These are phyloP conservation scores for Cataglyphis rosenhaueri DNA, from an alignment of 2,888 invertebrate genomes.

Conservation along the genomic window DNA sequence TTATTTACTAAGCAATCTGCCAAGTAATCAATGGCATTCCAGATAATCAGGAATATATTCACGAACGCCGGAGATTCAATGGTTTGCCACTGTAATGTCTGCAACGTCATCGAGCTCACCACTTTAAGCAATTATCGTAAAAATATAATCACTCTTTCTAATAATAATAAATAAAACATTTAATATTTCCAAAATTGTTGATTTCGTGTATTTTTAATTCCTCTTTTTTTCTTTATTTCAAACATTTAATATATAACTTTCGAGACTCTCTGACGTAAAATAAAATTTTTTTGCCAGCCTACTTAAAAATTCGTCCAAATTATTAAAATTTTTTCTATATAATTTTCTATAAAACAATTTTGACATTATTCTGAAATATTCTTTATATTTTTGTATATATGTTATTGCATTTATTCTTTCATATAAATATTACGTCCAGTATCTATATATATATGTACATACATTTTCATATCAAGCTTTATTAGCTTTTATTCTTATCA, in stretches of 20 bases:
- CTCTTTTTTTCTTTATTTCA: background rate
- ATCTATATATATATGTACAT: background rate
- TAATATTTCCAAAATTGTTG: background rate
- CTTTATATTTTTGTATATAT: background rate
- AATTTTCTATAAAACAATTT: slow-evolving; percentile 3
- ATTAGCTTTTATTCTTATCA: background rate
- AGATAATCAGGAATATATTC: slow-evolving; percentile 49
- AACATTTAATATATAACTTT: background rate
- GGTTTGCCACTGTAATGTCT: slow-evolving; percentile 44
- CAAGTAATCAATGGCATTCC: slow-evolving; percentile 46
- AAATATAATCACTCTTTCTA: slow-evolving; percentile 21
- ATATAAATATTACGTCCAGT: background rate
- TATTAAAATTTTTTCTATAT: background rate
- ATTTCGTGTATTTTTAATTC: background rate
- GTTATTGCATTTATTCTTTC: background rate
- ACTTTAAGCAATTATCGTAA: slow-evolving; percentile 32
- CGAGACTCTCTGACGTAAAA: background rate
- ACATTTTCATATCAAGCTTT: background rate
- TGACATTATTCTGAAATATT: background rate
- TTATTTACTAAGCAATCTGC: slow-evolving; percentile 26
- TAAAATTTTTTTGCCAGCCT: background rate
- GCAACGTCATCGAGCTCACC: slow-evolving; percentile 29
- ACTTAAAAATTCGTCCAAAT: background rate
- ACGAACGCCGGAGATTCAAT: slow-evolving; percentile 34
- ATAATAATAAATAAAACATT: background rate